These are phyloP conservation scores for Tenthredo mesomela DNA, from an alignment of 2,888 invertebrate genomes.

Conservation along the genomic window DNA sequence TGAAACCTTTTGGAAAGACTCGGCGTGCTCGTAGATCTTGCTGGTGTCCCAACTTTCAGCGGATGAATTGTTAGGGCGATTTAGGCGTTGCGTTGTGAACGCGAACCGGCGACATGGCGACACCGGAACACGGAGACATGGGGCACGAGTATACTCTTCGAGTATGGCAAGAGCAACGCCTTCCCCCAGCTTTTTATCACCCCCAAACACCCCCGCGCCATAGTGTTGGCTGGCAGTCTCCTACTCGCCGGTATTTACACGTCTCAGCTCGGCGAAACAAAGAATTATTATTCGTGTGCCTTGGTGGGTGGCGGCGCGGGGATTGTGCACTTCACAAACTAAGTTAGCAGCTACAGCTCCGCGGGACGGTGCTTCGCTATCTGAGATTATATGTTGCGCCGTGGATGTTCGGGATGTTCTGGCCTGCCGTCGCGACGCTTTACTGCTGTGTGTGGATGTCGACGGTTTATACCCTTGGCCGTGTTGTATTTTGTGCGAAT, in stretches of 20 bases:
- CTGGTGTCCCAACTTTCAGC: constrained; percentile 73
- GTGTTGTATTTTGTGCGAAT: constrained; percentile 65
- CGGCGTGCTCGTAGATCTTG: constrained; percentile 69
- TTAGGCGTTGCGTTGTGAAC: constrained; percentile 70
- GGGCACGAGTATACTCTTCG: constrained; percentile 36
- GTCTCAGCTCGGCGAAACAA: constrained; percentile 73
- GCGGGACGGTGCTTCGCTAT: constrained; percentile 59
- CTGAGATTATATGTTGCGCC: constrained; percentile 71
- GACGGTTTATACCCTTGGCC: constrained; percentile 48
- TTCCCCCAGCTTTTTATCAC: constrained; percentile 1
- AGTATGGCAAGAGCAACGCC: constrained; percentile 33
- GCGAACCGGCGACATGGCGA: constrained; percentile 43
- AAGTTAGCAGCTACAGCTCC: constrained; percentile 71
- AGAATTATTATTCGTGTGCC: constrained; percentile 77
- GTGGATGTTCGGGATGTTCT: constrained; percentile 44
- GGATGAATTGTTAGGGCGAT: constrained; percentile 76
- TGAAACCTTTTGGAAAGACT: constrained; percentile 31
- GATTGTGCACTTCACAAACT: constrained; percentile 77
- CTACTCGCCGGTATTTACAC: constrained; percentile 73
- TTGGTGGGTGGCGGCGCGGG: constrained; percentile 70
- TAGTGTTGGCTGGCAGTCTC: constrained; percentile 61
- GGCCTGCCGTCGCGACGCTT: constrained; percentile 46
- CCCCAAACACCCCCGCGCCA: constrained; percentile 59
- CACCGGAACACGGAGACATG: constrained; percentile 37
- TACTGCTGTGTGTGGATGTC: constrained; percentile 39